Conservation (phyloP, 2,888 invertebrate species). For the Pandemis cinnamomeana region DNA sequence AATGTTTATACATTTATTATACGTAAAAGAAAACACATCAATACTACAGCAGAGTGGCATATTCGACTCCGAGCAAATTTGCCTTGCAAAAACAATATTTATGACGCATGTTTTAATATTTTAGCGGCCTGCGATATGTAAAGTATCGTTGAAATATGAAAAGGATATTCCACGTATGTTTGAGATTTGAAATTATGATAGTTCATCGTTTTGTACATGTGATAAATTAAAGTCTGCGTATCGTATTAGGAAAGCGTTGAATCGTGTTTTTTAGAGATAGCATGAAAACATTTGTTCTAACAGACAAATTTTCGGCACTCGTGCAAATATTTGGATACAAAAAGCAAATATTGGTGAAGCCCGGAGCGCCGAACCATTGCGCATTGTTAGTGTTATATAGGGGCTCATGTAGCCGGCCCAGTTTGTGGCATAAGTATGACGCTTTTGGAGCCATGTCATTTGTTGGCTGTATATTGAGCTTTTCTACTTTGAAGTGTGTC, state of each 20-base stretch:
- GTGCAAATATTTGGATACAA: conserved; percentile 36
- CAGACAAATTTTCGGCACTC: conserved; percentile 35
- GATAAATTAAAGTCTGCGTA: conserved; percentile 11
- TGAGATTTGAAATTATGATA: conserved; percentile 32
- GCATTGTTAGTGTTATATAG: conserved; percentile 29
- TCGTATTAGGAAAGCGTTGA: neutral
- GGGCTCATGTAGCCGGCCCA: neutral
- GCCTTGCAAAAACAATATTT: conserved; percentile 49
- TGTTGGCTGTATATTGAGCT: neutral
- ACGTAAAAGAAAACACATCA: conserved; percentile 34
- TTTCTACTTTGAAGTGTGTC: too few species aligned
- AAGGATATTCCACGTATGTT: conserved; percentile 42
- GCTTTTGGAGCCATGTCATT: neutral
- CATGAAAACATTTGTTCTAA: conserved; percentile 31
- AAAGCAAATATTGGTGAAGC: conserved; percentile 38
- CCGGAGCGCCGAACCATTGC: conserved; percentile 25
- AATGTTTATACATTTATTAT: conserved; percentile 29
- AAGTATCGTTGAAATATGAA: conserved; percentile 57
- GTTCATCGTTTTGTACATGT: conserved; percentile 1
- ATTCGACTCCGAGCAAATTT: conserved; percentile 40
- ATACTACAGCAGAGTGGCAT: conserved; percentile 38
- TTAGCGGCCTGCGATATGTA: conserved; percentile 56
- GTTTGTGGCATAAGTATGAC: neutral
- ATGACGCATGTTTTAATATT: conserved; percentile 58
- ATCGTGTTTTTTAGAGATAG: conserved; percentile 28